Evolutionary conservation across 1,140 invertebrate species (phyloP).

Genomic region (honey bee (Apis mellifera)): Amel_HAv3.1 CM009933.2:8898001-8898500

Average conservation of each 20-base stretch:
- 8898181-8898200: background rate
- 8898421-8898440: background rate
- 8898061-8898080: slow-evolving; percentile 5
- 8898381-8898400: background rate
- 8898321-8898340: background rate
- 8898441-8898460: background rate
- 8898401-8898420: too few relatives aligned
- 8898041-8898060: background rate
- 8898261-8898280: background rate
- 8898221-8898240: background rate
- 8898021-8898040: background rate
- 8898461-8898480: background rate
- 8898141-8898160: slow-evolving; percentile 12
- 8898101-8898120: slow-evolving; percentile 31
- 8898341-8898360: background rate
- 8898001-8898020: background rate
- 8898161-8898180: background rate
- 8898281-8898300: background rate
- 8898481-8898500: background rate
- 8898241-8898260: too few relatives aligned
- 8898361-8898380: background rate
- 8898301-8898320: background rate
- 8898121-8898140: slow-evolving; percentile 23
- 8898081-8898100: slow-evolving; percentile 20
- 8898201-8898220: too few relatives aligned